Conservation (phyloP, 2,797 vertebrate genomes). For the Danio choprae region DNA sequence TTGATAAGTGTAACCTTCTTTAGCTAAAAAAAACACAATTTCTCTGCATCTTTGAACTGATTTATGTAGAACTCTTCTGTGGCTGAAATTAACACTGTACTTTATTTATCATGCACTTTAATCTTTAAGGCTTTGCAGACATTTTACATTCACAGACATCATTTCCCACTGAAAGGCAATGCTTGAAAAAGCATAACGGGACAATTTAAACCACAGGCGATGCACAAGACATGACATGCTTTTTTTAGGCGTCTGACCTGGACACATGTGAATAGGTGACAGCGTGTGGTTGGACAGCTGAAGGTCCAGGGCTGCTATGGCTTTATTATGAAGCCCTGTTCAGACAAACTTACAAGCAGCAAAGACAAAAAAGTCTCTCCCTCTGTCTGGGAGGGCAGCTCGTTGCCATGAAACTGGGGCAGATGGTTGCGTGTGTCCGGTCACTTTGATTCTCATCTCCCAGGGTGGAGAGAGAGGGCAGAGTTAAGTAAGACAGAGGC, state of each 20-base stretch:
- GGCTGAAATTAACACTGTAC: too few relatives aligned
- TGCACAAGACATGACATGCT: constrained; percentile 37
- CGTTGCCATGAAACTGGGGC: constrained; percentile 57
- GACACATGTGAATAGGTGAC: constrained; percentile 46
- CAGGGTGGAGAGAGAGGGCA: constrained; percentile 51
- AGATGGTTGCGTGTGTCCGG: constrained; percentile 57
- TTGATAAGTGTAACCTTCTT: too few relatives aligned
- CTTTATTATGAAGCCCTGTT: constrained; percentile 53
- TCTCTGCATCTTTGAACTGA: too few relatives aligned
- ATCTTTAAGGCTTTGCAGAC: too few relatives aligned
- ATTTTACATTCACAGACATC: too few relatives aligned
- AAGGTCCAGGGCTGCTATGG: constrained; percentile 24
- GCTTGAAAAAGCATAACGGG: background rate
- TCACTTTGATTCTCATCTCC: constrained; percentile 55
- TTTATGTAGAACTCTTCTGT: too few relatives aligned
- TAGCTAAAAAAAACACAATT: too few relatives aligned
- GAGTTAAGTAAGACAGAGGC: constrained; percentile 59
- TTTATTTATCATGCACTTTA: too few relatives aligned
- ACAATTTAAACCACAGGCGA: constrained; percentile 1
- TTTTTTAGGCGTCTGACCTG: constrained; percentile 39
- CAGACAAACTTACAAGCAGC: constrained; percentile 31
- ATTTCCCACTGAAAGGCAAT: constrained; percentile 6
- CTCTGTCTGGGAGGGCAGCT: constrained; percentile 49
- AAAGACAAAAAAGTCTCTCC: constrained; percentile 50
- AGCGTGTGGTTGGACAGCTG: constrained; percentile 44